Percentiles rank a stretch among this genome's conserved stretches.
Evolutionary conservation across 2,797 vertebrate genomes (phyloP).

Genomic region (Microcaecilia unicolor): DNA sequence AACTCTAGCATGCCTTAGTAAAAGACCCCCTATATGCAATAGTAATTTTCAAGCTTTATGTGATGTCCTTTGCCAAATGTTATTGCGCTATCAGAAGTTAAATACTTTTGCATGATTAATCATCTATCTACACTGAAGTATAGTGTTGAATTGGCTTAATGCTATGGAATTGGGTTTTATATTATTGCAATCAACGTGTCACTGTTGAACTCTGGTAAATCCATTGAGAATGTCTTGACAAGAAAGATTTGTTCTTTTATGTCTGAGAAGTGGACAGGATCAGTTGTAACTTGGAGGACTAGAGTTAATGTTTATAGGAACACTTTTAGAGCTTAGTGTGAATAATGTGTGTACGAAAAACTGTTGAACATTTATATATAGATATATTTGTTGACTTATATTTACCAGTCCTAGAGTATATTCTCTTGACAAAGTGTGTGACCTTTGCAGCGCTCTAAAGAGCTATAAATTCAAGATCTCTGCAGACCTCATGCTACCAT

Average conservation of each 20-base stretch:
- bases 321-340: too few relatives aligned
- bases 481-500: too few relatives aligned
- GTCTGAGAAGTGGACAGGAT: neutral
- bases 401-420: too few relatives aligned
- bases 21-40: too few relatives aligned
- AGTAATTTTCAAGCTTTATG: constrained; percentile 5
- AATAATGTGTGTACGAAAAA: too few relatives aligned
- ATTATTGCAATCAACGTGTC: constrained; percentile 38
- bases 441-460: too few relatives aligned
- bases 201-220: constrained; percentile 39
- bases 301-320: too few relatives aligned
- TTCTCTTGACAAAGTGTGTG: too few relatives aligned
- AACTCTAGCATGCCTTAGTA: too few relatives aligned
- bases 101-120: constrained; percentile 38
- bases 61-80: constrained; percentile 10
- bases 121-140: constrained; percentile 32
- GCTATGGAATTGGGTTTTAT: constrained; percentile 48
- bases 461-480: too few relatives aligned
- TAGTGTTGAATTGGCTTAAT: constrained; percentile 32
- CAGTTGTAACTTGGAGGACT: neutral
- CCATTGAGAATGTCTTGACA: neutral
- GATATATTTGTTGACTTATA: too few relatives aligned
- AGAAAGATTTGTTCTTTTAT: neutral
- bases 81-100: constrained; percentile 21
- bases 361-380: too few relatives aligned